Evolutionary conservation across 2,113 vertebrate species (phyloP).

Genomic region (Sterna hirundo): DNA sequence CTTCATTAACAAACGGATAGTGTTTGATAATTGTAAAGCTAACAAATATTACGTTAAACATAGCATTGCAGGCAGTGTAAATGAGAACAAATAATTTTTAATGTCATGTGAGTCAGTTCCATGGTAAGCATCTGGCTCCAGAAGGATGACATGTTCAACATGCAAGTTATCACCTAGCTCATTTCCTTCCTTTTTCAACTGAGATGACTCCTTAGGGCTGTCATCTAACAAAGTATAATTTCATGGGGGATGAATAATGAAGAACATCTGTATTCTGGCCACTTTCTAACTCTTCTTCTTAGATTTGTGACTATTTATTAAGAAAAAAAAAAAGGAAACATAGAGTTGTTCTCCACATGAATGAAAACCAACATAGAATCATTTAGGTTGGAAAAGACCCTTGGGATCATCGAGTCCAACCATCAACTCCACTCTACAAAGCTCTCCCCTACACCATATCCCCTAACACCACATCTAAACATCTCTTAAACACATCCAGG

Average conservation of each 20-base stretch:
- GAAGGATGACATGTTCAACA: not conserved
- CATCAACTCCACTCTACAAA: no score
- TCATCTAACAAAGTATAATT: not conserved
- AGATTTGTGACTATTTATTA: not conserved
- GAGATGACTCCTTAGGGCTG: not conserved
- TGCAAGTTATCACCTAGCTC: not conserved
- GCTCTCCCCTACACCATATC: no score
- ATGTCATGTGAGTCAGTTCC: slow-evolving; percentile 44
- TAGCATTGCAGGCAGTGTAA: not conserved
- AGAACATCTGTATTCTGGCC: not conserved
- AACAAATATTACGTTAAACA: not conserved
- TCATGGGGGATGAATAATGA: not conserved
- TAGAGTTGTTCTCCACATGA: not conserved
- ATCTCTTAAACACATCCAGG: no score
- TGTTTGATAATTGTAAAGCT: not conserved
- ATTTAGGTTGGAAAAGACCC: no score
- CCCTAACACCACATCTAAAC: no score
- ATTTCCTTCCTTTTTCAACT: not conserved
- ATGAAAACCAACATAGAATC: not conserved
- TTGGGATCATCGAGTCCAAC: no score
- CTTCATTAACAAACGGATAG: not conserved
- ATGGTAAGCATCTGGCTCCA: not conserved
- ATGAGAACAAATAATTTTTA: slow-evolving; percentile 20
- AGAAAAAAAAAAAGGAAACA: not conserved
- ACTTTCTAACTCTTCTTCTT: not conserved